Evolutionary conservation across 2,888 invertebrate genomes (phyloP).

Genomic region (Leptinotarsa rubiginosa): DNA sequence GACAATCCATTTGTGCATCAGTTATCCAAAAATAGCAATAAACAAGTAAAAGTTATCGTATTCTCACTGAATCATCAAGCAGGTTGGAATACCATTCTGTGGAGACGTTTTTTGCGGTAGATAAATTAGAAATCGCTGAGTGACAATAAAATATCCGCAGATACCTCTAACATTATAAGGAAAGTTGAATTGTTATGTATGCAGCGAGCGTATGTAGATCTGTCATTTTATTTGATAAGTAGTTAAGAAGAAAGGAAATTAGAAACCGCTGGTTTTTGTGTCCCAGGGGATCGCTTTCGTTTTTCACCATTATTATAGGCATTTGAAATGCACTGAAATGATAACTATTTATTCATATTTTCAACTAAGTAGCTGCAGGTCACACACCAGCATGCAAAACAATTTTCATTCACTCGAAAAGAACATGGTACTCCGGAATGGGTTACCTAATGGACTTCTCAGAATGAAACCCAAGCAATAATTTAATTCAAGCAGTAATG

Average conservation of each 20-base stretch:
- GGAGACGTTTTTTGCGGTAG: neutral
- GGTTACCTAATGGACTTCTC: too few species aligned
- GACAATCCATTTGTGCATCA: neutral
- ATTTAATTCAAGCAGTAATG: too few species aligned
- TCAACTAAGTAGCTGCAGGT: neutral
- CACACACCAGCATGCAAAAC: neutral
- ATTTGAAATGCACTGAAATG: neutral
- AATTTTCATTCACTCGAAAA: neutral
- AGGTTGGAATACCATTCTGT: conserved; percentile 3
- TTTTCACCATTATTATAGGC: conserved; percentile 30
- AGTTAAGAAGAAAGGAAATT: conserved; percentile 56
- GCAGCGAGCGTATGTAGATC: conserved; percentile 45
- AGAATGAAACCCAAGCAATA: too few species aligned
- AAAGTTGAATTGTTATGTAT: conserved; percentile 54
- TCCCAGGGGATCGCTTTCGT: conserved; percentile 44
- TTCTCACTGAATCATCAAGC: neutral
- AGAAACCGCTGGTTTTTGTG: conserved; percentile 50
- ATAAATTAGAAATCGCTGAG: conserved; percentile 14
- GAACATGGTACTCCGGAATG: neutral
- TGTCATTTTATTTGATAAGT: conserved; percentile 58
- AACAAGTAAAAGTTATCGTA: conserved; percentile 9
- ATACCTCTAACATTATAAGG: conserved; percentile 38
- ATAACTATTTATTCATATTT: neutral
- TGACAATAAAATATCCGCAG: conserved; percentile 18
- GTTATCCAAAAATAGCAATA: neutral